A percentile compares a stretch with the other conserved stretches of the same genome.
These are phyloP conservation scores for Laterallus jamaicensis DNA, from an alignment of 2,113 vertebrate species.

Conservation along the genomic window DNA sequence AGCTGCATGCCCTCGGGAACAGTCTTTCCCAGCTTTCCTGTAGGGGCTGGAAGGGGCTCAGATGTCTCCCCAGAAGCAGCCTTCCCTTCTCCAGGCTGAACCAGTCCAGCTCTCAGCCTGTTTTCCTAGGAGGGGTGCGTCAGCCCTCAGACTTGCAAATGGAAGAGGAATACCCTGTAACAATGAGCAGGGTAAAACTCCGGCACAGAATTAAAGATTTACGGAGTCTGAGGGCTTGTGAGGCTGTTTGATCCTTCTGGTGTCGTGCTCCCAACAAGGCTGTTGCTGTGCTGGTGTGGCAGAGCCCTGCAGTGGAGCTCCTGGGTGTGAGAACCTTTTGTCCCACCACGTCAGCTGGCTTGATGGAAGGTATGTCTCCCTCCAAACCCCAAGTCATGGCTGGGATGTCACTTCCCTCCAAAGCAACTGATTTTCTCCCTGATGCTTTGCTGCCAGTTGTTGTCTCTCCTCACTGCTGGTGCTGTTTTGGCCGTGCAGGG, in stretches of 20 bases:
- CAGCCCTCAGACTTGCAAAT: not conserved
- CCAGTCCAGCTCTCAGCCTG: no score
- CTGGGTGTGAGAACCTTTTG: fast-evolving
- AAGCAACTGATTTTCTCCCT: not conserved
- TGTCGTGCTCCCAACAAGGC: fast-evolving
- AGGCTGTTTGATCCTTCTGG: fast-evolving
- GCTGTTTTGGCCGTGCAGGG: not conserved
- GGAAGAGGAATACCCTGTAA: not conserved
- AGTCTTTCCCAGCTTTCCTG: no score
- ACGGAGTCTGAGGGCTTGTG: not conserved
- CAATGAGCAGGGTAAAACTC: not conserved
- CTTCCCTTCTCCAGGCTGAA: no score
- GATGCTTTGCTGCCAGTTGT: fast-evolving
- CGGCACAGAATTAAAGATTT: not conserved
- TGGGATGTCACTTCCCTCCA: not conserved
- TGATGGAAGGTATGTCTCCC: not conserved
- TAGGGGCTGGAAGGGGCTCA: no score
- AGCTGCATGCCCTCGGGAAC: no score
- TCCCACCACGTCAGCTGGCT: fast-evolving
- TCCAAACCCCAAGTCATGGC: fast-evolving
- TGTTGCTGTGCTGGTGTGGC: not conserved
- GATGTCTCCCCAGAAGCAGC: no score
- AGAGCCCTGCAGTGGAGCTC: not conserved
- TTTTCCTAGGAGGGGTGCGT: no score
- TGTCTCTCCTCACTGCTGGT: not conserved